Conservation (phyloP, 2,113 vertebrate genomes). For the Scalopus aquaticus region DNA sequence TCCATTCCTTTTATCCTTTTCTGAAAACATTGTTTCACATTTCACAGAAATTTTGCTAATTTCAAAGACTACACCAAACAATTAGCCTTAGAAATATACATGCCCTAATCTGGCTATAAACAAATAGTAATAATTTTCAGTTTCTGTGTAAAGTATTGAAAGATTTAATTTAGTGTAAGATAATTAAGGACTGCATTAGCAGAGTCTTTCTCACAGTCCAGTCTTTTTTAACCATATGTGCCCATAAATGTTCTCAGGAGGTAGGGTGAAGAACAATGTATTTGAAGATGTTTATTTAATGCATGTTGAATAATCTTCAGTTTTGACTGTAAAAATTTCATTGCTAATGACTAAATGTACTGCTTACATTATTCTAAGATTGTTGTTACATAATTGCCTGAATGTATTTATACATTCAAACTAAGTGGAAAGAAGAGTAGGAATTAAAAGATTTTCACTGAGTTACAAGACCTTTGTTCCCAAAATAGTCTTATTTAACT, state of each 20-base stretch:
- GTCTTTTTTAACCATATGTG: neutral
- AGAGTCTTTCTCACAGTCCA: neutral
- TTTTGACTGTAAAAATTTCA: neutral
- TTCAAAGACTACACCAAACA: neutral
- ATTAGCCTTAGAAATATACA: neutral
- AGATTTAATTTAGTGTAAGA: neutral
- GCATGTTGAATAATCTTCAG: neutral
- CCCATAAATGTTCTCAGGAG: neutral
- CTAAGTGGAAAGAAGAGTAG: neutral
- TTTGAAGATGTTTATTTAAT: neutral
- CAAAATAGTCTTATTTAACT: neutral
- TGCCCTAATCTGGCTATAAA: neutral
- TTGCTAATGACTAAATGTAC: neutral
- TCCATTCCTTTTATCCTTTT: neutral
- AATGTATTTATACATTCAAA: neutral
- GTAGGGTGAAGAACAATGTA: neutral
- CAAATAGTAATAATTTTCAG: neutral
- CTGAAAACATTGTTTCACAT: constrained; percentile 7
- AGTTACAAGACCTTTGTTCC: neutral
- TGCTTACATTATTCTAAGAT: neutral
- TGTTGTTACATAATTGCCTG: neutral
- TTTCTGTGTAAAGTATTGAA: neutral
- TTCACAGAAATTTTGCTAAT: neutral
- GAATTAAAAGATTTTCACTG: neutral
- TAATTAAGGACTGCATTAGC: neutral